Evolutionary conservation across 2,888 invertebrate genomes (phyloP).

Genomic region (Thereva nobilitata): DNA sequence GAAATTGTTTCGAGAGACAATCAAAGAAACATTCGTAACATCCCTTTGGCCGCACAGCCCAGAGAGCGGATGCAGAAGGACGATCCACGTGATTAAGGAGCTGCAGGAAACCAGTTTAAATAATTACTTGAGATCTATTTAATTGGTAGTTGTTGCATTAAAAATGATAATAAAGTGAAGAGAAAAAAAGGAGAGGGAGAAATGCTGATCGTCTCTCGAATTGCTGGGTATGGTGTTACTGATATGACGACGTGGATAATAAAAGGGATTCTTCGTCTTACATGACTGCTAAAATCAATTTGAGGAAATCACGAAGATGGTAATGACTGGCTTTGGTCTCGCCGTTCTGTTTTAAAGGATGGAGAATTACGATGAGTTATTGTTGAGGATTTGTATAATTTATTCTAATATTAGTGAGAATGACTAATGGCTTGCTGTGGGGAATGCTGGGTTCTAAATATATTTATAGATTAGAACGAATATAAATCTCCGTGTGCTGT

Average conservation of each 20-base stretch:
- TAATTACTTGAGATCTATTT: slow-evolving; percentile 37
- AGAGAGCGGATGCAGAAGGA: neutral
- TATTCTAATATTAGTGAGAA: neutral
- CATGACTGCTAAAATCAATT: slow-evolving; percentile 22
- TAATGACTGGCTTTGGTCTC: slow-evolving; percentile 18
- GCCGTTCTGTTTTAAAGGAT: neutral
- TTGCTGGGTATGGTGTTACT: slow-evolving; percentile 26
- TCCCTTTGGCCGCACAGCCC: neutral
- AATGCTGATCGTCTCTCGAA: slow-evolving; percentile 18
- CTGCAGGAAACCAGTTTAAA: slow-evolving; percentile 30
- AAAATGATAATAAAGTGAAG: neutral
- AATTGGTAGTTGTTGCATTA: slow-evolving; percentile 12
- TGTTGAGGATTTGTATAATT: neutral
- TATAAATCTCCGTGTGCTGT: too few species aligned
- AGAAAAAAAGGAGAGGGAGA: neutral
- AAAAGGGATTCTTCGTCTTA: slow-evolving; percentile 24
- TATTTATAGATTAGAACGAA: too few species aligned
- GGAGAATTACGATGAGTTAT: slow-evolving; percentile 11
- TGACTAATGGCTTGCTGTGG: too few species aligned
- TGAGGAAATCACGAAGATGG: slow-evolving; percentile 21
- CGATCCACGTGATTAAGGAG: neutral
- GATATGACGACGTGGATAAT: slow-evolving; percentile 25
- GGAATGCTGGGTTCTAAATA: too few species aligned
- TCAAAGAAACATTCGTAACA: neutral
- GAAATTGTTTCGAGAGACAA: too few species aligned